These are phyloP conservation scores for Grammomys surdaster DNA, from an alignment of 2,113 vertebrate species.

Conservation along the genomic window DNA sequence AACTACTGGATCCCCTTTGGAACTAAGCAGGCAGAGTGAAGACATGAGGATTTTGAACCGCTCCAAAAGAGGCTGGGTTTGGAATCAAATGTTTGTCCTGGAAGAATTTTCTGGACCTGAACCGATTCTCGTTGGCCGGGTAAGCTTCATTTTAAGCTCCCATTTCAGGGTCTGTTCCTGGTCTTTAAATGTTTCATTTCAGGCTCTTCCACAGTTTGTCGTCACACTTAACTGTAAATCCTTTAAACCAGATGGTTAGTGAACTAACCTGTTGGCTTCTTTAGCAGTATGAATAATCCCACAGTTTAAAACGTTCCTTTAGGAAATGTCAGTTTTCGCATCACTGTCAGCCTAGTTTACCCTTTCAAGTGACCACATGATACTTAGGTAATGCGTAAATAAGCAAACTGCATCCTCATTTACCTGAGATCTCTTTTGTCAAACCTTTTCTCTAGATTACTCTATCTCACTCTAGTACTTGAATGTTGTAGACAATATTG, in stretches of 20 bases:
- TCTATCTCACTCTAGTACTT: background rate
- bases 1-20: constrained; percentile 89
- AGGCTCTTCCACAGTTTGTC: background rate
- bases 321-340: background rate
- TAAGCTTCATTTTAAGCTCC: constrained; percentile 87
- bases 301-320: background rate
- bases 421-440: background rate
- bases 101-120: constrained; percentile 99
- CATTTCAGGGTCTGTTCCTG: constrained; percentile 14
- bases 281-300: background rate
- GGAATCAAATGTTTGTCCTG: constrained; percentile 99
- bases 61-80: constrained; percentile 99
- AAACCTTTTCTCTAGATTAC: background rate
- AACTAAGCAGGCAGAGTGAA: constrained; percentile 90
- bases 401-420: background rate
- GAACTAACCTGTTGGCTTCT: constrained; percentile 36
- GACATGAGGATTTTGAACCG: constrained; percentile 96
- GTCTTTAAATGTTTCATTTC: constrained; percentile 49
- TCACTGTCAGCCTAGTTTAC: rapidly evolving
- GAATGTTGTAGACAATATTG: background rate
- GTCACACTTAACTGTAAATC: constrained; percentile 26
- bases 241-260: background rate
- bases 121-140: constrained; percentile 99
- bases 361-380: background rate
- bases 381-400: background rate